Conservation (phyloP, 1,140 invertebrate genomes). For the Mya arenaria region DNA sequence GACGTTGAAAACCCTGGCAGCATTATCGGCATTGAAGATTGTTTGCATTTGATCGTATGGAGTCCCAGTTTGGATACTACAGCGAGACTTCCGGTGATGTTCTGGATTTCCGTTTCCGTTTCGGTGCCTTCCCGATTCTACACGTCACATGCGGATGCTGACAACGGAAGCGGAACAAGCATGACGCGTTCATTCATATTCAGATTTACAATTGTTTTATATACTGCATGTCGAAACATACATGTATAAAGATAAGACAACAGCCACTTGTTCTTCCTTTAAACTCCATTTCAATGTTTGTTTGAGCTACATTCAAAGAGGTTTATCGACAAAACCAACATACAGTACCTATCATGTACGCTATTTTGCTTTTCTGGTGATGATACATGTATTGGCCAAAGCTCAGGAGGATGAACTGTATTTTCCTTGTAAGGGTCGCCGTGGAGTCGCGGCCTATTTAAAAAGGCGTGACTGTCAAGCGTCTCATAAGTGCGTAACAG, state of each 20-base stretch:
- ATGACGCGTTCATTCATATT: not conserved
- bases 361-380: constrained; percentile 58
- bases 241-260: not conserved
- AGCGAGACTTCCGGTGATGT: constrained; percentile 85
- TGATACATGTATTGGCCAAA: constrained; percentile 73
- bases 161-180: no score
- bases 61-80: constrained; percentile 58
- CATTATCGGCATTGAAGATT: constrained; percentile 69
- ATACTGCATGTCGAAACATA: not conserved
- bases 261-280: not conserved
- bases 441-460: constrained; percentile 64
- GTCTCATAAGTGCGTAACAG: constrained; percentile 65
- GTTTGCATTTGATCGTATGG: constrained; percentile 73
- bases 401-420: constrained; percentile 71
- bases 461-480: constrained; percentile 69
- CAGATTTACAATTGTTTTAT: not conserved
- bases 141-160: no score
- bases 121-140: not conserved
- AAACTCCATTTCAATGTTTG: not conserved
- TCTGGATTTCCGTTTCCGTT: constrained; percentile 85
- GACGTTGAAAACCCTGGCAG: not conserved
- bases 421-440: constrained; percentile 66
- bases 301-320: not conserved
- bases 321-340: not conserved
- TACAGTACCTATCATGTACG: not conserved